Percentiles rank a stretch among this genome's conserved stretches.
Evolutionary conservation across 2,888 invertebrate species (phyloP).

Genomic region (Nymphalis urticae): DNA sequence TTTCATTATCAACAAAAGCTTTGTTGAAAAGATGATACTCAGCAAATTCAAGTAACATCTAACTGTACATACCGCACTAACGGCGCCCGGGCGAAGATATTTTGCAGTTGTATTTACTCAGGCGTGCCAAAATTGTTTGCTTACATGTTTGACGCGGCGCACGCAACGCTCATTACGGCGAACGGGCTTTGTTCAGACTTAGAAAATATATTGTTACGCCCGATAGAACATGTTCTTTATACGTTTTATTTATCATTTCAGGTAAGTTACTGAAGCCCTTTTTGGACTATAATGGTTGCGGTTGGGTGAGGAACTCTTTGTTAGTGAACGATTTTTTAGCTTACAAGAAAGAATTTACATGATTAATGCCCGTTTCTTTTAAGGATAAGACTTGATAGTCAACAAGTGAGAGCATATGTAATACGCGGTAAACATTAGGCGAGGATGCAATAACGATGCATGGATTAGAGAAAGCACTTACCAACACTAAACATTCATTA

Average conservation of each 20-base stretch:
- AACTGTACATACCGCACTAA: constrained; percentile 70
- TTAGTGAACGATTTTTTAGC: constrained; percentile 48
- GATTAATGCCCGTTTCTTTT: constrained; percentile 28
- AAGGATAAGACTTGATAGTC: constrained; percentile 40
- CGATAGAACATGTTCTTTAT: constrained; percentile 73
- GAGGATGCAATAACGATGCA: constrained; percentile 44
- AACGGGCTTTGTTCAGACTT: constrained; percentile 77
- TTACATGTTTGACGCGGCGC: constrained; percentile 80
- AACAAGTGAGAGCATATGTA: constrained; percentile 34
- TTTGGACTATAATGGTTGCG: constrained; percentile 62
- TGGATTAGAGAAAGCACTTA: constrained; percentile 56
- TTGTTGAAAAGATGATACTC: constrained; percentile 75
- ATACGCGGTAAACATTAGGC: constrained; percentile 11
- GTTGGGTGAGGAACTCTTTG: constrained; percentile 67
- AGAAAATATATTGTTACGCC: constrained; percentile 76
- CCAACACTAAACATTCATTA: constrained; percentile 69
- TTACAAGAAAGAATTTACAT: constrained; percentile 38
- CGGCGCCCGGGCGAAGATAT: constrained; percentile 74
- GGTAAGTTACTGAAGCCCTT: constrained; percentile 69
- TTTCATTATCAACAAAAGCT: constrained; percentile 79
- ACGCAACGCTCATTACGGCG: constrained; percentile 79
- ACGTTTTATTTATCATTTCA: constrained; percentile 76
- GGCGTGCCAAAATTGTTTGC: constrained; percentile 81
- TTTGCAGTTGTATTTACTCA: constrained; percentile 80
- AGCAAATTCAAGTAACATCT: constrained; percentile 70